A percentile compares a stretch with the other conserved stretches of the same genome.
phyloP scores from a whole-genome alignment of 2,888 invertebrate species.

The Cinara cedri region DNA sequence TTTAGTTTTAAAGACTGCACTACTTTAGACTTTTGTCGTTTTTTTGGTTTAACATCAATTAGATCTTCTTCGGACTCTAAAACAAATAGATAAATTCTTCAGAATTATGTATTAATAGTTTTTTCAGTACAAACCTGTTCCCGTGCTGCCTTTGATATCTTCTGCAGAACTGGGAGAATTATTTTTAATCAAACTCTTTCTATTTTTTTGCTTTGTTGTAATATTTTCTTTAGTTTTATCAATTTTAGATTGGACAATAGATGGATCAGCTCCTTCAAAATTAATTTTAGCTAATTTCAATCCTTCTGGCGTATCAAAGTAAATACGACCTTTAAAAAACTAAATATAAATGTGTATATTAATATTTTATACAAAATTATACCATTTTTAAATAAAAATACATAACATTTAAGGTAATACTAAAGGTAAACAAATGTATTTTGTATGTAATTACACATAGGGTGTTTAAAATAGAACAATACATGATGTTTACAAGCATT shows the following conservation, averaged over 20 bases:
- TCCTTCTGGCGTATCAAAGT: constrained; percentile 74
- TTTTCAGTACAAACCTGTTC: constrained; percentile 32
- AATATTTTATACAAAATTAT: background rate
- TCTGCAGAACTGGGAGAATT: constrained; percentile 51
- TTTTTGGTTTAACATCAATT: constrained; percentile 46
- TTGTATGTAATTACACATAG: no score
- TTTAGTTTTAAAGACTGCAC: constrained; percentile 52
- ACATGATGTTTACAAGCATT: no score
- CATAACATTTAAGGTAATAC: background rate
- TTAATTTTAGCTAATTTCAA: constrained; percentile 72
- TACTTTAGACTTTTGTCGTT: constrained; percentile 53
- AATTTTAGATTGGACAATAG: constrained; percentile 61
- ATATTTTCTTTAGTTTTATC: constrained; percentile 47
- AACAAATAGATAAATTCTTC: background rate
- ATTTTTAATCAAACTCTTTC: constrained; percentile 47
- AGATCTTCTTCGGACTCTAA: constrained; percentile 56
- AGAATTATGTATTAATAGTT: background rate
- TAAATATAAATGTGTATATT: constrained; percentile 63
- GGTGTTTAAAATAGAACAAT: no score
- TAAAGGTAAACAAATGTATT: background rate
- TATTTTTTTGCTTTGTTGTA: constrained; percentile 42
- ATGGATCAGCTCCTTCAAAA: constrained; percentile 65
- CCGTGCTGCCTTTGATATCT: constrained; percentile 54
- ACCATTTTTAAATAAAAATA: background rate
- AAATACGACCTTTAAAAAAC: constrained; percentile 80